phyloP scores from a whole-genome alignment of 2,888 invertebrate species.

The Hemithea aestivaria region DNA sequence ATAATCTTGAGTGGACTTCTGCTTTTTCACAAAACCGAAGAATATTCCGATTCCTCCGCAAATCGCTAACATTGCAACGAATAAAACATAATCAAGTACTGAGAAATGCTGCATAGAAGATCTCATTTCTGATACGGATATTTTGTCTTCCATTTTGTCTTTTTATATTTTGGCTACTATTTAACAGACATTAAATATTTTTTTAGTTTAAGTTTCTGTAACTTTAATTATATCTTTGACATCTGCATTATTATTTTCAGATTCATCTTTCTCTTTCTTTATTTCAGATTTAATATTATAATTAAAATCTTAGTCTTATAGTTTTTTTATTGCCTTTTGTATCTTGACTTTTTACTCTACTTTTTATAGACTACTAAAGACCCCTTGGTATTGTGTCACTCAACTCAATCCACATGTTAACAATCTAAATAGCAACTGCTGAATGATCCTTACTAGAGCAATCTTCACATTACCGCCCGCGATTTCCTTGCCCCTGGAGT shows the following conservation, averaged over 20 bases:
- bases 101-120: constrained; percentile 68
- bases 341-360: constrained; percentile 22
- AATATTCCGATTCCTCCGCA: constrained; percentile 88
- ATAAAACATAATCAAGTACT: constrained; percentile 82
- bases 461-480: constrained; percentile 61
- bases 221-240: too few relatives aligned
- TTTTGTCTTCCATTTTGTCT: constrained; percentile 35
- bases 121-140: constrained; percentile 46
- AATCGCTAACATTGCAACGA: constrained; percentile 83
- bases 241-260: too few relatives aligned
- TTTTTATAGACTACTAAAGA: neutral
- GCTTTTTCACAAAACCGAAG: constrained; percentile 85
- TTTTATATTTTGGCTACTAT: neutral
- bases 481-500: constrained; percentile 46
- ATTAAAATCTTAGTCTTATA: too few relatives aligned
- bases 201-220: too few relatives aligned
- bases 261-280: too few relatives aligned
- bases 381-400: constrained; percentile 2
- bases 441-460: constrained; percentile 33
- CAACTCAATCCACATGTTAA: constrained; percentile 11
- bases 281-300: too few relatives aligned
- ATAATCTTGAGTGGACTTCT: constrained; percentile 82
- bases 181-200: too few relatives aligned
- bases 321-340: too few relatives aligned
- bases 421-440: constrained; percentile 22